Conservation (phyloP, 1,140 invertebrate species). For the Paraescarpia echinospica region DNA sequence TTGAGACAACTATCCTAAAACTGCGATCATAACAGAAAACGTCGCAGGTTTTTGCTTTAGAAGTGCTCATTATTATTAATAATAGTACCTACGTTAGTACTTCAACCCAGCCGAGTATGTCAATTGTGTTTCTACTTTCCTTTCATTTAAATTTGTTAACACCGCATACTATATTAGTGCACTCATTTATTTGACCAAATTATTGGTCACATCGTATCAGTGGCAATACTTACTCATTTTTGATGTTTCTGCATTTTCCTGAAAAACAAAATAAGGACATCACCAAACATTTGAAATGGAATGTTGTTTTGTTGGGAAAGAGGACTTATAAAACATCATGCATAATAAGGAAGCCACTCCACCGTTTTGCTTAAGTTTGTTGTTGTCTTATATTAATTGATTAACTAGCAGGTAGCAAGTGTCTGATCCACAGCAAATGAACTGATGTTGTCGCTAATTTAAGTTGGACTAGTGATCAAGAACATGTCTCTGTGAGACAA, state of each 20-base stretch:
- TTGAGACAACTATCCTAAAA: no score
- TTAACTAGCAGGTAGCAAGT: no score
- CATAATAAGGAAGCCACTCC: neutral
- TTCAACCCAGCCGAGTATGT: neutral
- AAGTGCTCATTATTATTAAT: no score
- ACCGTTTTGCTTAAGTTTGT: neutral
- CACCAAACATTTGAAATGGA: neutral
- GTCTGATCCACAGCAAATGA: no score
- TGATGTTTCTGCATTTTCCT: neutral
- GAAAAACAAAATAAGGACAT: neutral
- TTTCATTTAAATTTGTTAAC: neutral
- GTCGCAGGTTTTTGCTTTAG: no score
- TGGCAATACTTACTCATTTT: neutral
- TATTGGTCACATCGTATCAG: neutral
- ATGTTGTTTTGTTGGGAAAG: neutral
- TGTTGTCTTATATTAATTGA: no score
- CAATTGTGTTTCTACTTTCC: neutral
- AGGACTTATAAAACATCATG: neutral
- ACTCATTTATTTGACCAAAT: neutral
- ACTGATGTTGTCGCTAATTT: no score
- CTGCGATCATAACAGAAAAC: no score
- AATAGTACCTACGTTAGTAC: neutral
- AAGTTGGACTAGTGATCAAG: no score
- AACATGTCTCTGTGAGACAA: no score
- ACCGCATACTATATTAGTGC: neutral